Conservation (phyloP, 2,888 invertebrate species). For the Formica aserva region DNA sequence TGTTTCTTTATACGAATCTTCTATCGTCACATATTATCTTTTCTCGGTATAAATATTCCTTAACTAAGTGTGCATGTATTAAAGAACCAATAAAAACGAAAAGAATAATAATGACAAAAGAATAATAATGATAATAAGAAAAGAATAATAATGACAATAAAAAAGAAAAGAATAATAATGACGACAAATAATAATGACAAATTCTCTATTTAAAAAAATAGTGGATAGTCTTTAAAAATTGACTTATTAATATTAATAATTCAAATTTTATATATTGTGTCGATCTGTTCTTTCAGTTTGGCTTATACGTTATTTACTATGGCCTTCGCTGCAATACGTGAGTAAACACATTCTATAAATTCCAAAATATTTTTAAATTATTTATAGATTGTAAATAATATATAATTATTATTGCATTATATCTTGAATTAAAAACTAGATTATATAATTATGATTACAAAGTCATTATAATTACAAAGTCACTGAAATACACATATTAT, state of each 20-base stretch:
- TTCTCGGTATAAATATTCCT: not conserved
- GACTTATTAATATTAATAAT: conserved; percentile 32
- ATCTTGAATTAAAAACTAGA: not conserved
- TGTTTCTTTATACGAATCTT: not conserved
- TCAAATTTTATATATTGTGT: not conserved
- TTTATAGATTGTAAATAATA: not conserved
- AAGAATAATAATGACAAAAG: too few relatives aligned
- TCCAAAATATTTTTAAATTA: not conserved
- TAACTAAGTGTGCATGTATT: not conserved
- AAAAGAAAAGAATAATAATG: too few relatives aligned
- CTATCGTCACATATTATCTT: not conserved
- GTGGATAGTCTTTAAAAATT: not conserved
- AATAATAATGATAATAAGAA: too few relatives aligned
- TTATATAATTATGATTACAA: not conserved
- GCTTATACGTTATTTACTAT: conserved; percentile 52
- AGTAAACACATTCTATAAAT: conserved; percentile 52
- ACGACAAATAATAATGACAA: too few relatives aligned
- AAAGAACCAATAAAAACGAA: too few relatives aligned
- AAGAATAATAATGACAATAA: too few relatives aligned
- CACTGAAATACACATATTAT: not conserved
- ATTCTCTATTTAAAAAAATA: not conserved
- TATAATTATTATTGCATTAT: not conserved
- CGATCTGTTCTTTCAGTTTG: conserved; percentile 60
- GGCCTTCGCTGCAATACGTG: conserved; percentile 68
- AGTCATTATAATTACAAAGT: not conserved